Conservation (phyloP, 2,113 vertebrate species). For the Sylvia atricapilla region DNA sequence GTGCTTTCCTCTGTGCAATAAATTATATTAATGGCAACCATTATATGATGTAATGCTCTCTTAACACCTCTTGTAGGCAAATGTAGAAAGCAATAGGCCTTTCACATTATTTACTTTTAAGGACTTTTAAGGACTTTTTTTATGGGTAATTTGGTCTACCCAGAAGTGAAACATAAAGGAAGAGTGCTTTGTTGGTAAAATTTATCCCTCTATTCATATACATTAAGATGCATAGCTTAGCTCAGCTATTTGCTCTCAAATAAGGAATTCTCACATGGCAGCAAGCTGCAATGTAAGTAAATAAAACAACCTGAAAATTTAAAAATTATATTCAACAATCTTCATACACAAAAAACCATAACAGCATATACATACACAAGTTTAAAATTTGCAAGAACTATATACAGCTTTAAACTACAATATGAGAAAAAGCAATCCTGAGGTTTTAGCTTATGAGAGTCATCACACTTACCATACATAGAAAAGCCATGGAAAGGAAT, state of each 20-base stretch:
- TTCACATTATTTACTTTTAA: neutral
- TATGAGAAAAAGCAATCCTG: neutral
- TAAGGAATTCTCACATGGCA: neutral
- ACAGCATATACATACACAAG: neutral
- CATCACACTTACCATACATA: slow-evolving; percentile 92
- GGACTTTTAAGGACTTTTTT: neutral
- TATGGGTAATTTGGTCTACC: neutral
- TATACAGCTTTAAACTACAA: neutral
- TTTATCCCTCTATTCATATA: neutral
- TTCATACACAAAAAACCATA: neutral
- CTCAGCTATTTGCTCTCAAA: neutral
- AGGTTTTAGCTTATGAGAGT: neutral
- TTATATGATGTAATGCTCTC: neutral
- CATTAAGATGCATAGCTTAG: neutral
- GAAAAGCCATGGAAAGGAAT: slow-evolving; percentile 98
- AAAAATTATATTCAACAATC: neutral
- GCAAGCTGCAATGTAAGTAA: neutral
- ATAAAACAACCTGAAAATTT: neutral
- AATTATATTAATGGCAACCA: neutral
- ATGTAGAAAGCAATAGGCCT: neutral
- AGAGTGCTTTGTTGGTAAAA: neutral
- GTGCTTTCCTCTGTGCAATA: neutral
- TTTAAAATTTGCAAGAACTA: slow-evolving; percentile 1
- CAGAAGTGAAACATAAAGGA: neutral
- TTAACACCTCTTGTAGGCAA: neutral